Conservation (phyloP, 2,888 invertebrate genomes). For the Cataglyphis albicans region DNA sequence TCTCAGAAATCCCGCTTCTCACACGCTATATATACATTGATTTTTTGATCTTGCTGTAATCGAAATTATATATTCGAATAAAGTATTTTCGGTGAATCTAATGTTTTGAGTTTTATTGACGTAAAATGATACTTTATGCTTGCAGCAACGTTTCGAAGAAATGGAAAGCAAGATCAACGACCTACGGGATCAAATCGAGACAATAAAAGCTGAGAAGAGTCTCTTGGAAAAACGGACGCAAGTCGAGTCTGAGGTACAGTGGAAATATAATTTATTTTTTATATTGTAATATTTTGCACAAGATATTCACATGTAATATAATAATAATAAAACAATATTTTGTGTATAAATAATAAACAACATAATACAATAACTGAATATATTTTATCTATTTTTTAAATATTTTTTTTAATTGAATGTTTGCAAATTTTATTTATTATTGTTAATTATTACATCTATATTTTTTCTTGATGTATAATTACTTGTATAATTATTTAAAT, state of each 20-base stretch:
- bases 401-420: background rate
- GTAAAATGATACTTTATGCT: constrained; percentile 77
- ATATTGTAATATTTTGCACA: background rate
- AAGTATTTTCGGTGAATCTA: constrained; percentile 65
- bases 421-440: background rate
- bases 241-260: constrained; percentile 82
- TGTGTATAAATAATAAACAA: background rate
- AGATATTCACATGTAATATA: background rate
- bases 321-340: constrained; percentile 7
- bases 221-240: constrained; percentile 82
- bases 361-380: background rate
- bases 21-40: constrained; percentile 12
- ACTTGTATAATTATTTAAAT: constrained; percentile 11
- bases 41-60: constrained; percentile 65
- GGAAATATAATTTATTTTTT: constrained; percentile 30
- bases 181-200: constrained; percentile 82
- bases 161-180: constrained; percentile 85
- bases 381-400: background rate
- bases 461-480: background rate
- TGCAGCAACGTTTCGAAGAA: constrained; percentile 85
- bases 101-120: constrained; percentile 77
- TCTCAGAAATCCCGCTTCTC: background rate
- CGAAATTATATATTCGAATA: constrained; percentile 74
- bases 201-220: constrained; percentile 82
- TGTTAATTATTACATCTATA: constrained; percentile 9